Conservation (phyloP, 2,797 vertebrate species). For the Falco columbarius region DNA sequence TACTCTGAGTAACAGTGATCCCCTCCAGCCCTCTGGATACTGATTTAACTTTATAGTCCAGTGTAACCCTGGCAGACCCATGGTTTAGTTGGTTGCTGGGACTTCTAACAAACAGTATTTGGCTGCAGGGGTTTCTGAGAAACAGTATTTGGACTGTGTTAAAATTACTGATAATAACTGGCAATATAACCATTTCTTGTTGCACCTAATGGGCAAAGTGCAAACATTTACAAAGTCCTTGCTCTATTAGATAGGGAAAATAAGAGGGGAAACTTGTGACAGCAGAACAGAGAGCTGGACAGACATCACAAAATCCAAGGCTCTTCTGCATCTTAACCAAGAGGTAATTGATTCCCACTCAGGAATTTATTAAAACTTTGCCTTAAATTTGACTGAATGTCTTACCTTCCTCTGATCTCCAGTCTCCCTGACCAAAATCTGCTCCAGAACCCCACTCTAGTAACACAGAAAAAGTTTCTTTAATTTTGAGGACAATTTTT, state of each 20-base stretch:
- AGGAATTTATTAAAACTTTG: background rate
- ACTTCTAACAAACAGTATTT: background rate
- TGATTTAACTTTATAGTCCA: background rate
- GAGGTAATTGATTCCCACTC: background rate
- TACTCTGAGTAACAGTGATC: background rate
- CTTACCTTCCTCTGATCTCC: background rate
- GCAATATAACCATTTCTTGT: background rate
- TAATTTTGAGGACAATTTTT: background rate
- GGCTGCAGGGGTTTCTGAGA: background rate
- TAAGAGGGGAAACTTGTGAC: background rate
- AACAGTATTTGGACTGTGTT: background rate
- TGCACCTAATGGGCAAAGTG: background rate
- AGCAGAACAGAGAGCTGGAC: background rate
- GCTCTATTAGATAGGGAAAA: background rate
- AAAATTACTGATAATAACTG: background rate
- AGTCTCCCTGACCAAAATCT: background rate
- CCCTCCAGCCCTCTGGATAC: background rate
- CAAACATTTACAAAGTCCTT: background rate
- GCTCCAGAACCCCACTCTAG: background rate
- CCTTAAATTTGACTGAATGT: too few species aligned
- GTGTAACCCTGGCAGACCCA: background rate
- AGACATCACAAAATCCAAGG: background rate
- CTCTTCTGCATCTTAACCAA: background rate
- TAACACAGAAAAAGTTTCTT: background rate
- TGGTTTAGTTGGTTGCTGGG: background rate